Percentiles rank a stretch among this genome's conserved stretches.
phyloP scores from a whole-genome alignment of 2,888 invertebrate genomes.

The Megastigmus dorsalis region DNA sequence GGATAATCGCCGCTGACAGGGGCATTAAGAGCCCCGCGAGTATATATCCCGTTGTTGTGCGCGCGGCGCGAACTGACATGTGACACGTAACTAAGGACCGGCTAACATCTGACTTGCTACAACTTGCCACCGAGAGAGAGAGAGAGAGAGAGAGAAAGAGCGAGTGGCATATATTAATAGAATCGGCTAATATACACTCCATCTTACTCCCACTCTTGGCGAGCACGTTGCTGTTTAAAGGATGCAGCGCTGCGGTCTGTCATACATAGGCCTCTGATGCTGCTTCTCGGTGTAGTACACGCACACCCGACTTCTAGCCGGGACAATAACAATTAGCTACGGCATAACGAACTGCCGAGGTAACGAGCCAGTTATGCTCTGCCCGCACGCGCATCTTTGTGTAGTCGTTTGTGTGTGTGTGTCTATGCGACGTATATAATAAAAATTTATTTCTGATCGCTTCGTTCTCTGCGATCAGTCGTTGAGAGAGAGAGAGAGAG shows the following conservation, averaged over 20 bases:
- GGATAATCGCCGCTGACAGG: constrained; percentile 51
- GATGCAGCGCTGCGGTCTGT: neutral
- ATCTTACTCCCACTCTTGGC: neutral
- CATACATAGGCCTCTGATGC: neutral
- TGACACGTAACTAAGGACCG: constrained; percentile 69
- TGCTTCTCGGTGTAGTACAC: too few species aligned
- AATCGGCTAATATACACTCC: constrained; percentile 50
- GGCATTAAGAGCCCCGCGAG: constrained; percentile 44
- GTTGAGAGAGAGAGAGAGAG: too few species aligned
- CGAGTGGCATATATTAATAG: constrained; percentile 67
- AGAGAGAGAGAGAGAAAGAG: constrained; percentile 44
- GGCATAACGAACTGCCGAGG: constrained; percentile 8
- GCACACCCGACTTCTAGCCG: too few species aligned
- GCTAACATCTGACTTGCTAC: constrained; percentile 63
- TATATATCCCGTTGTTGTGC: neutral
- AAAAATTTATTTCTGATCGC: constrained; percentile 35
- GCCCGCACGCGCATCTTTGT: neutral
- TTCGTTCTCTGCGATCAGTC: too few species aligned
- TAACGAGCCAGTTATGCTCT: neutral
- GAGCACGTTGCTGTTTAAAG: too few species aligned
- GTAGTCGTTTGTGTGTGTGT: too few species aligned
- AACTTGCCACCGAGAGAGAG: constrained; percentile 55
- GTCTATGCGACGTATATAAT: neutral
- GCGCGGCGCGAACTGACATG: constrained; percentile 60
- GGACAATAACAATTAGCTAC: constrained; percentile 34